A percentile compares a stretch with the other conserved stretches of the same genome.
These are phyloP conservation scores for Brachyalestes nurse DNA, from an alignment of 2,797 vertebrate genomes.

Conservation along the genomic window DNA sequence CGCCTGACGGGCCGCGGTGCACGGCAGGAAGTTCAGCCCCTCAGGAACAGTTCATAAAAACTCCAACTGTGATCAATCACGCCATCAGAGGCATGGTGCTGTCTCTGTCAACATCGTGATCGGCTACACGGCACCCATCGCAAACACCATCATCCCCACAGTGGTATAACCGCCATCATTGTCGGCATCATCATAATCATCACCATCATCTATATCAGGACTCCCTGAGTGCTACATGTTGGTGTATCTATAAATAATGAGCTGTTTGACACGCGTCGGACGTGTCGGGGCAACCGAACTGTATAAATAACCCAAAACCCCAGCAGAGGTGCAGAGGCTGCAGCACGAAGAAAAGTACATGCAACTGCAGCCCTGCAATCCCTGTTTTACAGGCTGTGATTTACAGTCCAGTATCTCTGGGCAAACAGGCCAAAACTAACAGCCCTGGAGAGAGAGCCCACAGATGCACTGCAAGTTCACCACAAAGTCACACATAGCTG, in stretches of 20 bases:
- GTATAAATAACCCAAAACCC: slow-evolving; percentile 73
- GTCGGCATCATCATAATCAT: not conserved
- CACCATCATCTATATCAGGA: not conserved
- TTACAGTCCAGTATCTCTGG: slow-evolving; percentile 87
- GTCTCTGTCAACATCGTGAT: slow-evolving; percentile 5
- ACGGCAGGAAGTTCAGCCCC: slow-evolving; percentile 87
- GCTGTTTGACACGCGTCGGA: slow-evolving; percentile 78
- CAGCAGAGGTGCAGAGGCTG: slow-evolving; percentile 52
- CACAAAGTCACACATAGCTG: slow-evolving; percentile 76
- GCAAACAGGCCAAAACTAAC: slow-evolving; percentile 91
- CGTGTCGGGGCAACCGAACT: slow-evolving; percentile 79
- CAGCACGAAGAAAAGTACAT: slow-evolving; percentile 82
- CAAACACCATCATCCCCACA: slow-evolving; percentile 20
- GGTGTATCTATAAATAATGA: slow-evolving; percentile 79
- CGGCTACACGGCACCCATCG: not conserved
- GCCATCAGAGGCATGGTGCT: slow-evolving; percentile 46
- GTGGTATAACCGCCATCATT: slow-evolving; percentile 25
- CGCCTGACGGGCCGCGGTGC: slow-evolving; percentile 78
- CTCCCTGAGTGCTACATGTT: slow-evolving; percentile 69
- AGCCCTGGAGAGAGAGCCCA: slow-evolving; percentile 85
- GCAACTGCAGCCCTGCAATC: slow-evolving; percentile 78
- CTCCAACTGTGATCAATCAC: slow-evolving; percentile 87
- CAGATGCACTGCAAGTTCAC: slow-evolving; percentile 84
- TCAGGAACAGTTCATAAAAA: slow-evolving; percentile 89
- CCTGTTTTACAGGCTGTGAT: slow-evolving; percentile 84